Base-by-base conservation (phyloP, 2,888 invertebrate genomes). In the Actias luna region DNA sequence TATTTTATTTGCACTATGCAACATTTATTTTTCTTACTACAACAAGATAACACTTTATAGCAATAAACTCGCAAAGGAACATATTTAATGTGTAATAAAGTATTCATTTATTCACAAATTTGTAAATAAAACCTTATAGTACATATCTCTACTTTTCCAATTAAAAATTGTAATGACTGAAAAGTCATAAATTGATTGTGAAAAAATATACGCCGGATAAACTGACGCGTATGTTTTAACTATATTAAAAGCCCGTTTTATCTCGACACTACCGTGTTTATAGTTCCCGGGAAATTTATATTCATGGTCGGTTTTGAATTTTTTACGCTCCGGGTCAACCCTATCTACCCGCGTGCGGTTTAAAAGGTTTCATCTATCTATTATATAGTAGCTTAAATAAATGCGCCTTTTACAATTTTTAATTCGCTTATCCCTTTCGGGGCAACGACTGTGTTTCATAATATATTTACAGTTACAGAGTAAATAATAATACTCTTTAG, bases 271-370 rank as follows among this genome's bases (percentile, higher is more conserved):
- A 77, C 72, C 74, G 76, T 72, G 78, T 81, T 83, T 83, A 80
- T 80, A 78, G 79, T 73, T 69, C 66, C 75, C n/a, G 67, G 68
- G 76, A 82, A 80, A 80, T 84, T 84, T 82, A 83, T 84, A 85
- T 87, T 87, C 87, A 87, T 84, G 80, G 79, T 71, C 71, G 79
- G 75, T 77, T 83, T 83, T 87, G 87, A 85, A 85, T 87, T 85
- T 87, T 87, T 87, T 85, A 86, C 79, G 77, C 76, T 76, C 72
- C 65, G 69, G 75, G 75, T 72, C 72, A 73, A 64, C 67, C 67
- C 25, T 74, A 69, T 73, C 73, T 74, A 69, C 73, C 73, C 72
- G 71, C 67, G 69, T 65, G 69, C 59, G 59, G 29, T 59, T 29
- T 39, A 18, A 31, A 58, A n/a, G 61, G 61, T 61, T 39, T 27